phyloP scores from a whole-genome alignment of 1,140 invertebrate genomes.

The Augochlora pura region DNA sequence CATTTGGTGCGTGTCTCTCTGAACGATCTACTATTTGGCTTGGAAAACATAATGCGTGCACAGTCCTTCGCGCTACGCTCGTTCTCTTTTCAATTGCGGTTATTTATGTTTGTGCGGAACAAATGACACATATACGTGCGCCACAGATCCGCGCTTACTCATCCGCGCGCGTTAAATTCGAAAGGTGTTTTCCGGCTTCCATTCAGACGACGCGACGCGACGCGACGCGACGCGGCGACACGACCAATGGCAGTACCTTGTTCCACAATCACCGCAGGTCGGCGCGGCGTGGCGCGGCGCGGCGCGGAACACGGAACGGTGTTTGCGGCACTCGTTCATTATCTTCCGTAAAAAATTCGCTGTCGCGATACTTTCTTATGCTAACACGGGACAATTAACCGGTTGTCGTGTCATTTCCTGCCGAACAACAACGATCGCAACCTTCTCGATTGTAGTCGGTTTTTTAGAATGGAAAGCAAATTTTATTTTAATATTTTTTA shows the following conservation, averaged over 20 bases:
- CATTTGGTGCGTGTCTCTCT: background rate
- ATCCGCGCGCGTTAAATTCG: conserved; percentile 46
- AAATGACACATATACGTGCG: background rate
- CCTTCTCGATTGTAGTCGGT: too few species aligned
- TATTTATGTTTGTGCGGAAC: background rate
- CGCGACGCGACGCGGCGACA: conserved; percentile 39
- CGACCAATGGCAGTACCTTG: conserved; percentile 59
- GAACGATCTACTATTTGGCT: conserved; percentile 9
- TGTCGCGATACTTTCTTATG: too few species aligned
- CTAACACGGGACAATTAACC: too few species aligned
- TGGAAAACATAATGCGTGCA: background rate
- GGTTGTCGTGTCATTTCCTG: too few species aligned
- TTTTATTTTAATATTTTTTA: too few species aligned
- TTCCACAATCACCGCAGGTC: conserved; percentile 65
- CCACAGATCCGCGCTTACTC: conserved; percentile 17
- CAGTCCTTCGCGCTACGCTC: background rate
- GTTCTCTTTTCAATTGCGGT: background rate
- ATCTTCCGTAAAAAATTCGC: background rate
- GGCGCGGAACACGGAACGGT: conserved; percentile 34
- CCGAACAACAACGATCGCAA: too few species aligned
- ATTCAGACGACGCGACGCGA: conserved; percentile 25
- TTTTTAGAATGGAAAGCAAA: too few species aligned
- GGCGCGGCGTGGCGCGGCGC: too few species aligned
- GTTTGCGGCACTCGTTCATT: background rate
- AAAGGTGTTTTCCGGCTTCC: conserved; percentile 52